Conservation (phyloP, 2,113 vertebrate genomes). For the Pseudopodoces humilis region DNA sequence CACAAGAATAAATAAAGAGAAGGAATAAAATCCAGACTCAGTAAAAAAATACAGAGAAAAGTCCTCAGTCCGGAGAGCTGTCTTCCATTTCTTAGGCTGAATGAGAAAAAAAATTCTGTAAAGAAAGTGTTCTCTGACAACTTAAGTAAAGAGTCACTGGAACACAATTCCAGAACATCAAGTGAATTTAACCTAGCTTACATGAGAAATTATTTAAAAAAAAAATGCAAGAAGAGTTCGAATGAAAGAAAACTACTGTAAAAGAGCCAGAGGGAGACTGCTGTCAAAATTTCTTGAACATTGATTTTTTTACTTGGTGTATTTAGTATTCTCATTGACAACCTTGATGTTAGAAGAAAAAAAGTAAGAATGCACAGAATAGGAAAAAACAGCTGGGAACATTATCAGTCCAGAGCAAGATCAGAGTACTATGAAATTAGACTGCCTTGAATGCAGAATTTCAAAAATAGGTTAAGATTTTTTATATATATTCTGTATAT, state of each 20-base stretch:
- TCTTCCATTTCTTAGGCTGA: not conserved
- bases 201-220: not conserved
- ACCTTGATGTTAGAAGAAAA: not conserved
- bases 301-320: not conserved
- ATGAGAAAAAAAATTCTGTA: not conserved
- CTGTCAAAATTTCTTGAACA: not conserved
- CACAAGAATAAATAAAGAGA: not conserved
- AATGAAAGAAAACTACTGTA: not conserved
- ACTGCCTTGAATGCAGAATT: not conserved
- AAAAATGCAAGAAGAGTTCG: not conserved
- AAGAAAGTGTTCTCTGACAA: not conserved
- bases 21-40: not conserved
- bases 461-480: not conserved
- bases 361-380: not conserved
- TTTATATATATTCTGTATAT: not conserved
- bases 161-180: not conserved
- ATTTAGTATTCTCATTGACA: not conserved
- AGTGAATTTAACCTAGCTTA: not conserved
- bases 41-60: not conserved
- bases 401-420: not conserved
- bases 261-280: not conserved
- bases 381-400: not conserved
- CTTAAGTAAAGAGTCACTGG: not conserved
- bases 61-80: not conserved
- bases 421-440: not conserved